These are phyloP conservation scores for Meriones psammophilus DNA, from an alignment of 2,797 vertebrate genomes.

Conservation along the genomic window DNA sequence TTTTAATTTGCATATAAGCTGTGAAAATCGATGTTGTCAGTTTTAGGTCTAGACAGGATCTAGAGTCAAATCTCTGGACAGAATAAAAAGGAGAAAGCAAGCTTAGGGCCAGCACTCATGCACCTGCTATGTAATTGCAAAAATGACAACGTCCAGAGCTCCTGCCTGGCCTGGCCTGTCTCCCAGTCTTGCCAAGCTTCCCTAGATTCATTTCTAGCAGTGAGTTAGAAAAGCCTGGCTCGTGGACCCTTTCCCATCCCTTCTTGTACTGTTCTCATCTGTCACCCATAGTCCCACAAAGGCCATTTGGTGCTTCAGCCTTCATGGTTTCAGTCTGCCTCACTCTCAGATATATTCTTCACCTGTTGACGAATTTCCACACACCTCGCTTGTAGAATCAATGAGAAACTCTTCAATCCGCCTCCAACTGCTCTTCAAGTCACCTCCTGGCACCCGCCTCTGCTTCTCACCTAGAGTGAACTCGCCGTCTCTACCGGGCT, in stretches of 20 bases:
- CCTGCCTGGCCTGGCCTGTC: background rate
- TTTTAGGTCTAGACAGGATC: background rate
- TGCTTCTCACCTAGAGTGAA: background rate
- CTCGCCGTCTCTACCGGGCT: too few species aligned
- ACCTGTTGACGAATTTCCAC: background rate
- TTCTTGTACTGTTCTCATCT: too few species aligned
- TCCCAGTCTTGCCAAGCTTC: background rate
- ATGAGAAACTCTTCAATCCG: rapidly evolving
- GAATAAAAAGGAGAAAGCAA: background rate
- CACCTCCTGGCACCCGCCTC: rapidly evolving
- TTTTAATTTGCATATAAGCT: background rate
- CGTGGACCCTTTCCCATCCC: rapidly evolving
- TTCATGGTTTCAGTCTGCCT: rapidly evolving
- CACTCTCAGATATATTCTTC: background rate
- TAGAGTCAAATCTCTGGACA: background rate
- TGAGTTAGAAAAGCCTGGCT: background rate
- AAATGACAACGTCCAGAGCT: rapidly evolving
- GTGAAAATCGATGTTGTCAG: background rate
- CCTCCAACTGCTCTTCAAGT: rapidly evolving
- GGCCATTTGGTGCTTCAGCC: background rate
- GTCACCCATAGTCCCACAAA: too few species aligned
- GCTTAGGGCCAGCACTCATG: background rate
- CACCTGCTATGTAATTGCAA: background rate
- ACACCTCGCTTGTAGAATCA: background rate
- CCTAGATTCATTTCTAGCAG: too few species aligned